Conservation (phyloP, 1,140 invertebrate genomes). For the Brachionus plicatilis region DNA sequence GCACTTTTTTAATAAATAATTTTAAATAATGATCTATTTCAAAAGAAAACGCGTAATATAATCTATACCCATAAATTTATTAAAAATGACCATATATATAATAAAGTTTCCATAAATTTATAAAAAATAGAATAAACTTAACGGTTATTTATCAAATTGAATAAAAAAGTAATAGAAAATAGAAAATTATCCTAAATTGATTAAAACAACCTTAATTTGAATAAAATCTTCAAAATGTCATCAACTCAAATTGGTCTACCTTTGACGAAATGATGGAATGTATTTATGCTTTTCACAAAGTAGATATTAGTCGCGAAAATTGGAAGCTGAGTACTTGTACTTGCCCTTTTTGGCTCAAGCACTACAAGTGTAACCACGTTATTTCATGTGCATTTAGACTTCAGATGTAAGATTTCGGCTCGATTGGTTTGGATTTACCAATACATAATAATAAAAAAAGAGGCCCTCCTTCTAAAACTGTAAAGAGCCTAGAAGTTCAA, state of each 20-base stretch:
- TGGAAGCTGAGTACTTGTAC: not conserved
- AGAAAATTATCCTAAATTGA: no score
- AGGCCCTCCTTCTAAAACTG: not conserved
- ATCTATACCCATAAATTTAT: no score
- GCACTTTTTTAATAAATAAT: no score
- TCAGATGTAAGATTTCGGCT: not conserved
- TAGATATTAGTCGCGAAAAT: not conserved
- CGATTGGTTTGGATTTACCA: not conserved
- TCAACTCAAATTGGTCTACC: not conserved
- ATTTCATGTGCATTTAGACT: slow-evolving; percentile 9
- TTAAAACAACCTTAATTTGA: no score
- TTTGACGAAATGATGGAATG: not conserved
- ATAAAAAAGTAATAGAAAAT: no score
- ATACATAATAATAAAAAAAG: not conserved
- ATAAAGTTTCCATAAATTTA: no score
- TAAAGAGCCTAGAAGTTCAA: not conserved
- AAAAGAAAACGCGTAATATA: no score
- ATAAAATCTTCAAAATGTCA: not conserved
- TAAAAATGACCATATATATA: no score
- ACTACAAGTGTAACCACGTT: not conserved
- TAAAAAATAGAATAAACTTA: no score
- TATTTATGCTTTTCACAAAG: not conserved
- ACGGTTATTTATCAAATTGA: no score
- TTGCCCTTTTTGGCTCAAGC: not conserved
- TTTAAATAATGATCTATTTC: no score